Conservation (phyloP, 1,140 invertebrate species). For the Eufriesea mexicana region DNA sequence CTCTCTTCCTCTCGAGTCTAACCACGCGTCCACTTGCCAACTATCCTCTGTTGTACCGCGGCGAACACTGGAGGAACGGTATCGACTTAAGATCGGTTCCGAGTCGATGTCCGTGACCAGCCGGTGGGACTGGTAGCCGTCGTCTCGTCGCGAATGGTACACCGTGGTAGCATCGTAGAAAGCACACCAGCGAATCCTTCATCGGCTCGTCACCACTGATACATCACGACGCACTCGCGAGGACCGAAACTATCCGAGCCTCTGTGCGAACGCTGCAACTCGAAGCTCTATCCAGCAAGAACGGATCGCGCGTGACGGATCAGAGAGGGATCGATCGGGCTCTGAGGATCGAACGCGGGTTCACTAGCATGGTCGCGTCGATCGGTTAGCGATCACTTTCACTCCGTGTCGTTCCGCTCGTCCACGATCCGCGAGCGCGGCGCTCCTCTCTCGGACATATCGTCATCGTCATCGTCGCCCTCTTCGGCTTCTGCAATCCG, state of each 20-base stretch:
- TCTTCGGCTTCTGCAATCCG: not conserved
- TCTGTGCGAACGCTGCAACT: no score
- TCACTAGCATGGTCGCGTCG: not conserved
- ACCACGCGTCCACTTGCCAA: not conserved
- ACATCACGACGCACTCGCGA: slow-evolving; percentile 27
- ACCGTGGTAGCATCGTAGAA: slow-evolving; percentile 30
- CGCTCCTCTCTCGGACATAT: not conserved
- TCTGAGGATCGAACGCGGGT: not conserved
- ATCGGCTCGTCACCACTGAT: not conserved
- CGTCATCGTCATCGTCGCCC: no score
- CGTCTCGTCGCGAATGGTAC: slow-evolving; percentile 1
- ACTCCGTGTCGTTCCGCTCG: slow-evolving; percentile 16
- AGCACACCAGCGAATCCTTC: not conserved
- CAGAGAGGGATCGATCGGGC: not conserved
- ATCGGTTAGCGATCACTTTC: slow-evolving; percentile 30
- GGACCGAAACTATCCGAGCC: slow-evolving; percentile 6
- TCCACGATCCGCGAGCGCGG: not conserved
- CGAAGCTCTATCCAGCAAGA: slow-evolving; percentile 29
- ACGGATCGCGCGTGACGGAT: slow-evolving; percentile 12
- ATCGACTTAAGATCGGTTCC: slow-evolving; percentile 8
- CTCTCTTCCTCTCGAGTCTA: not conserved
- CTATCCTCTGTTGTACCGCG: no score
- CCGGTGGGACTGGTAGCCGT: slow-evolving; percentile 17
- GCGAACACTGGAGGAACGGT: not conserved
- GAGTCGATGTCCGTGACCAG: slow-evolving; percentile 32